Evolutionary conservation across 1,140 invertebrate genomes (phyloP).

Genomic region (Ips typographus): DNA sequence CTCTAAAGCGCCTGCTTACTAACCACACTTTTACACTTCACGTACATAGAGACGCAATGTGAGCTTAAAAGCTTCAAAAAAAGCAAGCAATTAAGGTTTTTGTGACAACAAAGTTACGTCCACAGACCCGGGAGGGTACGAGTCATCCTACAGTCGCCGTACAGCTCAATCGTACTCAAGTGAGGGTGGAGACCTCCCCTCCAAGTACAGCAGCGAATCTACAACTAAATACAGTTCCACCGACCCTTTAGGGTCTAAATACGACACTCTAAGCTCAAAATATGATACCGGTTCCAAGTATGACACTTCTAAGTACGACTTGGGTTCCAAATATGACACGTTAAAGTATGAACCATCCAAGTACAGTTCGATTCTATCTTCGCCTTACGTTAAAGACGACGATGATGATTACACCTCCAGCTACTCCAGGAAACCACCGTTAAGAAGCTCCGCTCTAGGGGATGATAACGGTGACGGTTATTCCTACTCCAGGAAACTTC

Average conservation of each 20-base stretch:
- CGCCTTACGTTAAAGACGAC: conserved; percentile 19
- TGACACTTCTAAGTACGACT: conserved; percentile 17
- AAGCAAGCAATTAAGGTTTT: background rate
- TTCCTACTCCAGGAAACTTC: conserved; percentile 40
- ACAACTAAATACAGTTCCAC: conserved; percentile 34
- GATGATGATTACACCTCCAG: conserved; percentile 39
- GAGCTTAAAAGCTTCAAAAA: background rate
- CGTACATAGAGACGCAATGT: too few species aligned
- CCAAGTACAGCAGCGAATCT: conserved; percentile 36
- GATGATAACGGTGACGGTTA: conserved; percentile 35
- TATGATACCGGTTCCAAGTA: conserved; percentile 17
- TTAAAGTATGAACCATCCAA: conserved; percentile 44
- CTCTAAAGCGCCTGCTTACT: too few species aligned
- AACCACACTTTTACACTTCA: too few species aligned
- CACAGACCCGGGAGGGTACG: conserved; percentile 44
- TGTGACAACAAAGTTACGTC: conserved; percentile 26
- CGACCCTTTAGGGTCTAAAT: conserved; percentile 35
- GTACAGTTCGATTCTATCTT: conserved; percentile 35
- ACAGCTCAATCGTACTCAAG: conserved; percentile 39
- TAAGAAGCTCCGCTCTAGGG: conserved; percentile 23
- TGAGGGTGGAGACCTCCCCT: conserved; percentile 38
- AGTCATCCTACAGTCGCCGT: conserved; percentile 46
- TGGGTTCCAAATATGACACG: conserved; percentile 23
- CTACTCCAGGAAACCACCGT: conserved; percentile 29
- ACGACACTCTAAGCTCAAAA: conserved; percentile 23